Conservation (phyloP, 2,113 vertebrate genomes). For the Lanius collurio region DNA sequence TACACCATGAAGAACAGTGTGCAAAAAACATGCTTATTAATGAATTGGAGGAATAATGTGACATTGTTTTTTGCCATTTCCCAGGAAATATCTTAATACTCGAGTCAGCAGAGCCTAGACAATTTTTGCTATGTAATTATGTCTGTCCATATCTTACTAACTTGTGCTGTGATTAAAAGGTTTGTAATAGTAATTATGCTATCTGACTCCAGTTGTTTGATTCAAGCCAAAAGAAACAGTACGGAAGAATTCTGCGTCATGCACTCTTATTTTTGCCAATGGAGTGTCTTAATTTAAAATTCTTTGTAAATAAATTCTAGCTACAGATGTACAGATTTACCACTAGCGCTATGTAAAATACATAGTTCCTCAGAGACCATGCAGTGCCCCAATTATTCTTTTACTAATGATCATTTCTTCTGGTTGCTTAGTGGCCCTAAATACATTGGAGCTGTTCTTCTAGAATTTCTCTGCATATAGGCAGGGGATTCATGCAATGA, state of each 20-base stretch:
- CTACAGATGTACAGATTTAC: neutral
- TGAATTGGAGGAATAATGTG: constrained; percentile 79
- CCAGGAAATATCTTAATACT: constrained; percentile 82
- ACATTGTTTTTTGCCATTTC: constrained; percentile 82
- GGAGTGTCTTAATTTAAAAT: neutral
- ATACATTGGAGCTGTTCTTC: neutral
- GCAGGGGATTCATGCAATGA: neutral
- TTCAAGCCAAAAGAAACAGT: constrained; percentile 13
- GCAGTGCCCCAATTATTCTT: neutral
- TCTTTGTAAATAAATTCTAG: neutral
- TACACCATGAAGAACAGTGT: constrained; percentile 82
- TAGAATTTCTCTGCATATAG: neutral
- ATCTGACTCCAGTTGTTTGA: constrained; percentile 36
- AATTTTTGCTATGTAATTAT: constrained; percentile 72
- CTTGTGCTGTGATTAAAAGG: constrained; percentile 65
- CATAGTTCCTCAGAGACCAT: neutral
- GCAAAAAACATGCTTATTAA: constrained; percentile 83
- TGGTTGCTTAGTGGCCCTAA: neutral
- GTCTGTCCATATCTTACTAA: constrained; percentile 64
- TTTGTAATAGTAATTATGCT: constrained; percentile 71
- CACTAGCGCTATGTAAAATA: neutral
- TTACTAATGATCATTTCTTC: neutral
- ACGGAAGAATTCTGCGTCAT: neutral
- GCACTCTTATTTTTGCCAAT: neutral
- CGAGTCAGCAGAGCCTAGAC: constrained; percentile 69